phyloP scores from a whole-genome alignment of 2,888 invertebrate genomes.

The Encarsia formosa region DNA sequence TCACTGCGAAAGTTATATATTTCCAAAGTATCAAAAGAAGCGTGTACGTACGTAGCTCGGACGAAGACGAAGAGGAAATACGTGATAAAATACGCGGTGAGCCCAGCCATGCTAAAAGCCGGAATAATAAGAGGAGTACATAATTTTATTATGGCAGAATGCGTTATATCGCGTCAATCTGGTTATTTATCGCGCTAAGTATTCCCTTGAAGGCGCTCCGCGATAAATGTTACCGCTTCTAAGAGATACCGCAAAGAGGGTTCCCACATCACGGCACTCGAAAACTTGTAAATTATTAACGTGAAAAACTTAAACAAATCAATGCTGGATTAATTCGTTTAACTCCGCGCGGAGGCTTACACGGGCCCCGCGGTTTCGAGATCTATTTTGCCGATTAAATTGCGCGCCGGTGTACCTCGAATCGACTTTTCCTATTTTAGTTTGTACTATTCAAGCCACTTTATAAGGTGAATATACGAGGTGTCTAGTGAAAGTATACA shows the following conservation, averaged over 20 bases:
- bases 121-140: constrained; percentile 15
- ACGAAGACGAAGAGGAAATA: constrained; percentile 4
- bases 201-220: constrained; percentile 12
- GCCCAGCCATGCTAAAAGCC: neutral
- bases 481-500: no score
- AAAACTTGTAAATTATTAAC: constrained; percentile 24
- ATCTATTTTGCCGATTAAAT: constrained; percentile 25
- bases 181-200: constrained; percentile 33
- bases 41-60: constrained; percentile 1
- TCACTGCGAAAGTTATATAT: constrained; percentile 20
- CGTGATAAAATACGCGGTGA: constrained; percentile 7
- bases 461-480: no score
- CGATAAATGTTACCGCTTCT: no score
- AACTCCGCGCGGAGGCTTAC: constrained; percentile 23
- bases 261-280: constrained; percentile 23
- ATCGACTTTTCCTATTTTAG: no score
- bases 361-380: constrained; percentile 10
- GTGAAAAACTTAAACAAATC: constrained; percentile 28
- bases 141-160: constrained; percentile 31
- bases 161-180: constrained; percentile 36
- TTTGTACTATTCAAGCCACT: no score
- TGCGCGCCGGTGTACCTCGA: no score
- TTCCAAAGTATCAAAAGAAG: constrained; percentile 12
- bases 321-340: constrained; percentile 29
- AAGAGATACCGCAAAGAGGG: no score